Percentiles rank a stretch among this genome's conserved stretches.
These are phyloP conservation scores for Geococcyx californianus DNA, from an alignment of 2,113 vertebrate genomes.

Conservation along the genomic window DNA sequence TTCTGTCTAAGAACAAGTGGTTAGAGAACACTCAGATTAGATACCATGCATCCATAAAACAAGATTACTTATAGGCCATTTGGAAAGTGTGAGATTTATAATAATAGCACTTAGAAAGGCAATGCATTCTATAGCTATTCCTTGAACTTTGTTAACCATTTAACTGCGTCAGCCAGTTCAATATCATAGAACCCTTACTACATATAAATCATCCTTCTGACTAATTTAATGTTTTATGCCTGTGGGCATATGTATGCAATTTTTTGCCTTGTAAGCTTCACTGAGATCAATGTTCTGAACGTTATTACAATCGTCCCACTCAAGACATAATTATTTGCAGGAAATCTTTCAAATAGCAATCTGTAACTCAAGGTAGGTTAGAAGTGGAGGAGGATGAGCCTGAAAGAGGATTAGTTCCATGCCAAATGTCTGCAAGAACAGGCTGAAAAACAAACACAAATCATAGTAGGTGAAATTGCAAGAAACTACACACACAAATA, in stretches of 20 bases:
- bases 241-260: background rate
- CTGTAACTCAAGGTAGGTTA: slow-evolving; percentile 15
- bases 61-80: background rate
- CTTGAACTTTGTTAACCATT: background rate
- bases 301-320: slow-evolving; percentile 7
- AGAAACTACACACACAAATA: slow-evolving; percentile 35
- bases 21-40: background rate
- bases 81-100: background rate
- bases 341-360: slow-evolving; percentile 16
- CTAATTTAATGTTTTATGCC: background rate
- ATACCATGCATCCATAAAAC: background rate
- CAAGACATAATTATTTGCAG: slow-evolving; percentile 34
- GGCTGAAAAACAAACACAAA: slow-evolving; percentile 51
- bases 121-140: background rate
- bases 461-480: slow-evolving; percentile 8
- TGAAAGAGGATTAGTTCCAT: background rate
- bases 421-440: slow-evolving; percentile 25
- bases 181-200: background rate
- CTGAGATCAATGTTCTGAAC: slow-evolving; percentile 3
- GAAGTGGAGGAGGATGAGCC: background rate
- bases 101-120: background rate
- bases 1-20: background rate
- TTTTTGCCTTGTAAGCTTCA: background rate
- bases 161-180: background rate
- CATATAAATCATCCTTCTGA: background rate